phyloP scores from a whole-genome alignment of 2,888 invertebrate genomes.

The Nemotelus nigrinus region DNA sequence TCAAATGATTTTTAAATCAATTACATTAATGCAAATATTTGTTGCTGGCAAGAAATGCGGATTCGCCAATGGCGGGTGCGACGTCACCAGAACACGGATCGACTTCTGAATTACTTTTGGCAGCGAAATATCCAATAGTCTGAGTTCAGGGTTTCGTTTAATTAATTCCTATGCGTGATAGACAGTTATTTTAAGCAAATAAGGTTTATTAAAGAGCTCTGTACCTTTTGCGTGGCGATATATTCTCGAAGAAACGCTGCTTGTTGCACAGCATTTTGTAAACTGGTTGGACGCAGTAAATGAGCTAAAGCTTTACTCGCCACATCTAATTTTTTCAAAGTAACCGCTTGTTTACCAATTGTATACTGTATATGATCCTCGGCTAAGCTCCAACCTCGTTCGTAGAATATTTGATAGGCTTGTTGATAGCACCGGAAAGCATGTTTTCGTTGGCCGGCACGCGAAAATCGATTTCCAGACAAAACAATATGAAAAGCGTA shows the following conservation, averaged over 20 bases:
- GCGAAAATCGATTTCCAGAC: conserved; percentile 94
- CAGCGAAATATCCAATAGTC: conserved; percentile 75
- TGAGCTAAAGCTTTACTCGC: conserved; percentile 81
- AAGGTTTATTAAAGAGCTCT: neutral
- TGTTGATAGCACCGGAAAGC: conserved; percentile 91
- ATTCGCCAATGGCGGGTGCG: conserved; percentile 58
- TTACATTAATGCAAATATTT: conserved; percentile 61
- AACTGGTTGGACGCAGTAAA: conserved; percentile 76
- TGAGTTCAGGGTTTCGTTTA: conserved; percentile 59
- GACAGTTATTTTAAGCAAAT: neutral
- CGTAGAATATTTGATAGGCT: conserved; percentile 80
- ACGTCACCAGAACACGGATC: conserved; percentile 72
- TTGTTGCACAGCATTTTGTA: conserved; percentile 79
- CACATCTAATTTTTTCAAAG: conserved; percentile 76
- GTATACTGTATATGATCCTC: conserved; percentile 97
- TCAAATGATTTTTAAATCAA: conserved; percentile 24
- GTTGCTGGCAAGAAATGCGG: conserved; percentile 60
- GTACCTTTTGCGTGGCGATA: conserved; percentile 83
- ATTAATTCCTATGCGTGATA: conserved; percentile 58
- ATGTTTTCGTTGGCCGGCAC: conserved; percentile 91
- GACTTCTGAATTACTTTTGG: conserved; percentile 76
- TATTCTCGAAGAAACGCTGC: conserved; percentile 87
- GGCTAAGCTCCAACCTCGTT: conserved; percentile 88
- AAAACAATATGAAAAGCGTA: conserved; percentile 97
- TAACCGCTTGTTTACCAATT: conserved; percentile 88